These are phyloP conservation scores for Illadopsis cleaveri DNA, from an alignment of 2,113 vertebrate species.

Conservation along the genomic window DNA sequence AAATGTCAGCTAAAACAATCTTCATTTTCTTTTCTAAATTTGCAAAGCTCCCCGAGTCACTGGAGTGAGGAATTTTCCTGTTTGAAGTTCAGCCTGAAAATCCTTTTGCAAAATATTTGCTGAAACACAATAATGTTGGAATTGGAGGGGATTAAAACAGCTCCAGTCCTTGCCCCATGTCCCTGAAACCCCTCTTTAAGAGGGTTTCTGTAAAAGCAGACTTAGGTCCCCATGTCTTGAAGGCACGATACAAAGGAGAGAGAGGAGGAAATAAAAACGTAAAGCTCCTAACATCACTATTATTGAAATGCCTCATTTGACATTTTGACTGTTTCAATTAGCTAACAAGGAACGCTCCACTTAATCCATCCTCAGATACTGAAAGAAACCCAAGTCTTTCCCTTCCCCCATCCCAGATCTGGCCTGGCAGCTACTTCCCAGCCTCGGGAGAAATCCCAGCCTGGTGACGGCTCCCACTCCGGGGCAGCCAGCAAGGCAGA, in stretches of 20 bases:
- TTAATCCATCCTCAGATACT: constrained; percentile 25
- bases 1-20: constrained; percentile 76
- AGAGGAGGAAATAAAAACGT: constrained; percentile 12
- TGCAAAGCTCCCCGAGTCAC: constrained; percentile 45
- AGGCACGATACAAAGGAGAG: not conserved
- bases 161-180: not conserved
- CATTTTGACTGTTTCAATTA: constrained; percentile 62
- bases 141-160: constrained; percentile 56
- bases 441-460: not conserved
- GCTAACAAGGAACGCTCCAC: constrained; percentile 33
- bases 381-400: not conserved
- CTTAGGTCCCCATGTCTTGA: constrained; percentile 15
- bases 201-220: constrained; percentile 19
- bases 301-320: constrained; percentile 61
- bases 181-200: constrained; percentile 18
- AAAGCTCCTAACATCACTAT: constrained; percentile 41
- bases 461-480: not conserved
- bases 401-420: constrained; percentile 25
- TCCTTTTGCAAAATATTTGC: constrained; percentile 77
- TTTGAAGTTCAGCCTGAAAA: constrained; percentile 76
- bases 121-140: constrained; percentile 66
- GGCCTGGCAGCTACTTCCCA: not conserved
- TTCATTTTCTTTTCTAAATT: constrained; percentile 68
- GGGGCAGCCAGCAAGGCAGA: not conserved
- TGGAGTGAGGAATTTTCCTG: constrained; percentile 53